Evolutionary conservation across 2,888 invertebrate genomes (phyloP).

Genomic region (Dyspetes luteomarginatus): DNA sequence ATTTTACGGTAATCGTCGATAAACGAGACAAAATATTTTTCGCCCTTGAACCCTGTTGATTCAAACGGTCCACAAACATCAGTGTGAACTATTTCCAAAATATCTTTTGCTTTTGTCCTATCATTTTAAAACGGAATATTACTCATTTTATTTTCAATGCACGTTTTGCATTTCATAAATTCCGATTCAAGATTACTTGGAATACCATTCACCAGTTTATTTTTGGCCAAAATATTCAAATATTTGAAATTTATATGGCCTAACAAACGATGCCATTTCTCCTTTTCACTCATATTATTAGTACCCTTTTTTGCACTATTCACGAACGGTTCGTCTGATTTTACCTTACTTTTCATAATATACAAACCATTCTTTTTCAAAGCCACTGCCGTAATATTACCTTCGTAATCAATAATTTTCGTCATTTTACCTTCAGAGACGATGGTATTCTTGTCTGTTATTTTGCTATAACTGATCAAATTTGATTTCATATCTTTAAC

Average conservation of each 20-base stretch:
- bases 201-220: slow-evolving; percentile 46
- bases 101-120: slow-evolving; percentile 49
- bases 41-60: neutral
- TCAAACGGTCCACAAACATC: slow-evolving; percentile 15
- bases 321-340: neutral
- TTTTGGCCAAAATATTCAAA: slow-evolving; percentile 47
- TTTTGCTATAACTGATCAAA: slow-evolving; percentile 60
- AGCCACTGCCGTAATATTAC: slow-evolving; percentile 46
- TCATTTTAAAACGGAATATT: slow-evolving; percentile 67
- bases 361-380: slow-evolving; percentile 43
- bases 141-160: slow-evolving; percentile 56
- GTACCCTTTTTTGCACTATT: slow-evolving; percentile 13
- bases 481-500: slow-evolving; percentile 65
- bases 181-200: slow-evolving; percentile 40
- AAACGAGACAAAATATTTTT: slow-evolving; percentile 25
- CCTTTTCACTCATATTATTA: slow-evolving; percentile 53
- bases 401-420: slow-evolving; percentile 61
- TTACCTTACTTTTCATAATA: slow-evolving; percentile 40
- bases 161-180: slow-evolving; percentile 55
- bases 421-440: slow-evolving; percentile 41
- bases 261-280: slow-evolving; percentile 66
- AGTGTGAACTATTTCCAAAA: slow-evolving; percentile 27
- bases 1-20: slow-evolving; percentile 27
- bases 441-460: slow-evolving; percentile 60
- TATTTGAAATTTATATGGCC: slow-evolving; percentile 68